Evolutionary conservation across 2,888 invertebrate genomes (phyloP).

Genomic region (Hetaerina titia): DNA sequence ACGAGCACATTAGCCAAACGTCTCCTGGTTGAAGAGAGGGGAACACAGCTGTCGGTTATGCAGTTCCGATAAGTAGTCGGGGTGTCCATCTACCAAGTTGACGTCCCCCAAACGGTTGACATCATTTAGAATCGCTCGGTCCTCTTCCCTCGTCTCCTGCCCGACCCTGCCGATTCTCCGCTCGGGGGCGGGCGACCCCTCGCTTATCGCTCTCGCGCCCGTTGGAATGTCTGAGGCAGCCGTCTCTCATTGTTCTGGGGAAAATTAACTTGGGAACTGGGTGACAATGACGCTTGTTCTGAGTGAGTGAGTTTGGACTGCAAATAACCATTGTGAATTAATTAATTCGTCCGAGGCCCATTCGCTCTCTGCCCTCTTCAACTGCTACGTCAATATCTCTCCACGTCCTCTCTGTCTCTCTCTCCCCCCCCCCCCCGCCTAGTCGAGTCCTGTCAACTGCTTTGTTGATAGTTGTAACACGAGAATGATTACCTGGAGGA

Average conservation of each 20-base stretch:
- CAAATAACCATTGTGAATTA: conserved; percentile 28
- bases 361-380: conserved; percentile 37
- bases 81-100: not conserved
- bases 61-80: not conserved
- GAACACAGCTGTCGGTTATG: not conserved
- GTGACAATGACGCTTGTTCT: conserved; percentile 20
- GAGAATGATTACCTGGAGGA: not conserved
- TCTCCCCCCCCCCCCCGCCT: not conserved
- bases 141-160: not conserved
- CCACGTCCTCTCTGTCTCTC: not conserved
- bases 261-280: conserved; percentile 48
- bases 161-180: not conserved
- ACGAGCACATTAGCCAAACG: not conserved
- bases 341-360: conserved; percentile 32
- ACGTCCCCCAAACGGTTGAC: conserved; percentile 7
- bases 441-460: not conserved
- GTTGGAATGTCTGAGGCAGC: not conserved
- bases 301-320: not conserved
- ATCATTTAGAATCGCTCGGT: not conserved
- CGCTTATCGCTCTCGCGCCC: not conserved
- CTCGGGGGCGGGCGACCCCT: not conserved
- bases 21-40: not conserved
- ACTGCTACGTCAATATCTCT: not conserved
- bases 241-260: conserved; percentile 19
- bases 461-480: not conserved